Evolutionary conservation across 35 echinoderm and acorn worm species (phyloP).

Genomic region (Lytechinus variegatus): DNA sequence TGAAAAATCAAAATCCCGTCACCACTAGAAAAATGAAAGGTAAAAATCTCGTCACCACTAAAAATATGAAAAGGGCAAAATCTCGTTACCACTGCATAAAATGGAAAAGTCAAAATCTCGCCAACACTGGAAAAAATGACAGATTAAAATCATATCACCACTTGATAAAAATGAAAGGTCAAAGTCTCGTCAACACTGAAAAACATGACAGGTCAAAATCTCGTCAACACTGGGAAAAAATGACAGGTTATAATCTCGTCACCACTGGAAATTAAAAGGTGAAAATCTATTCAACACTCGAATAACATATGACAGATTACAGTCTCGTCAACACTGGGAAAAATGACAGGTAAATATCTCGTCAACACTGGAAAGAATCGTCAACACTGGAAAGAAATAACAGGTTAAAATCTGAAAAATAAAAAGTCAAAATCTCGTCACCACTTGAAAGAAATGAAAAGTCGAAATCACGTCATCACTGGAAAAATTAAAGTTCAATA

Average conservation of each 20-base stretch:
- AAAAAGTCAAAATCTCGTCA: not conserved
- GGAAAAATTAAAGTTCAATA: too few species aligned
- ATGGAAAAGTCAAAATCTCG: not conserved
- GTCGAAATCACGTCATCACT: not conserved
- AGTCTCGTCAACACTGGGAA: too few species aligned
- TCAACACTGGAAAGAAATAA: too few species aligned
- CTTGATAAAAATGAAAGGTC: not conserved
- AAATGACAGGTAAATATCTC: too few species aligned
- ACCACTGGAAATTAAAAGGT: not conserved
- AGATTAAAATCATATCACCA: not conserved
- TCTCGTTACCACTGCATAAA: not conserved
- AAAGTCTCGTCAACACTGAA: too few species aligned
- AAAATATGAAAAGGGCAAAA: not conserved
- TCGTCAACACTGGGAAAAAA: not conserved
- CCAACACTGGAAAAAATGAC: not conserved
- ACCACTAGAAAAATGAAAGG: too few species aligned
- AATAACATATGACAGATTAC: too few species aligned
- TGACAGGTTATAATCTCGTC: not conserved
- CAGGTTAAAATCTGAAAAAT: not conserved
- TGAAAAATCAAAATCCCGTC: too few species aligned
- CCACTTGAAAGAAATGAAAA: not conserved
- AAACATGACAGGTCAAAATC: not conserved
- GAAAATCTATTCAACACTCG: too few species aligned
- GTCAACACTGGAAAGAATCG: too few species aligned
- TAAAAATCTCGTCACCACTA: too few species aligned